Evolutionary conservation across 2,888 invertebrate genomes (phyloP).

Genomic region (Lithosia quadra): DNA sequence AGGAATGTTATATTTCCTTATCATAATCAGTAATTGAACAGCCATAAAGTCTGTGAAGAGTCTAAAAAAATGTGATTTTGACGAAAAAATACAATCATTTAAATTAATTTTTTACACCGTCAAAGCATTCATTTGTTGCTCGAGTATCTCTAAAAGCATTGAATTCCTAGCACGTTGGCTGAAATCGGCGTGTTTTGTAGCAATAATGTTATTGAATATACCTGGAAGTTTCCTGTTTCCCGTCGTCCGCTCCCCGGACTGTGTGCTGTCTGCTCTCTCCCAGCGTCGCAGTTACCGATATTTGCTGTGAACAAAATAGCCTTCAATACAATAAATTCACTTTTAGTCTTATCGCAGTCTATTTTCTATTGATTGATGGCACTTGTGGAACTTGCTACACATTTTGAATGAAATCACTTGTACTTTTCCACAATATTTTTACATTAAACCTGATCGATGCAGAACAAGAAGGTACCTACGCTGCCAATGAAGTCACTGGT

Average conservation of each 20-base stretch:
- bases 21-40: not conserved
- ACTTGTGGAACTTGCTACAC: too few relatives aligned
- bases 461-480: too few relatives aligned
- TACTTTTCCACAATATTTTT: too few relatives aligned
- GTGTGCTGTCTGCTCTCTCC: conserved; percentile 69
- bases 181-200: conserved; percentile 22
- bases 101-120: conserved; percentile 17
- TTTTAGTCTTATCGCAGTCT: too few relatives aligned
- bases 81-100: conserved; percentile 9
- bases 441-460: too few relatives aligned
- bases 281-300: conserved; percentile 78
- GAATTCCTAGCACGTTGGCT: conserved; percentile 15
- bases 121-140: conserved; percentile 16
- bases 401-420: too few relatives aligned
- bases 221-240: conserved; percentile 76
- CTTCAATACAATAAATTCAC: not conserved
- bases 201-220: conserved; percentile 48
- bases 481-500: too few relatives aligned
- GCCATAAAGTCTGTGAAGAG: not conserved
- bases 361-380: too few relatives aligned
- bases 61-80: not conserved
- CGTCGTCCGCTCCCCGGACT: conserved; percentile 73
- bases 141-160: conserved; percentile 26
- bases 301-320: conserved; percentile 75
- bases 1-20: too few relatives aligned